Base-by-base conservation (phyloP, 2,113 vertebrate species). In the Tiliqua scincoides region DNA sequence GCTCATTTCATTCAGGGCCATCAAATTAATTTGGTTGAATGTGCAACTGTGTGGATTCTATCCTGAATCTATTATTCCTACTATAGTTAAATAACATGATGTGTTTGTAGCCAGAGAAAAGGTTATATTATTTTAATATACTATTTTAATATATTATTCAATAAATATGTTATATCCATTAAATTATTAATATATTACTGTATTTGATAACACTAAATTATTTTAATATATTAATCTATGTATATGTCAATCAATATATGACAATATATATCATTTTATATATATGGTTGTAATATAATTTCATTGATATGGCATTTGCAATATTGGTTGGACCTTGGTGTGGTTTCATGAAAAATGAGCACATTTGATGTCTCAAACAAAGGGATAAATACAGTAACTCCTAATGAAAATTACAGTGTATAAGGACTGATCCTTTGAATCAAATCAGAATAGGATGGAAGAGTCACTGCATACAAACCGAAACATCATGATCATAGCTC, bases 1-100 rank as follows among this genome's bases (percentile, higher is more conserved):
- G 72, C 52, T 63, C 11, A 4, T 70, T 59, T 20, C 40, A 20
- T 18, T 35, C 48, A 54, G 52, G 43, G 78, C 61, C 85, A 86
- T 74, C 68, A 86, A 5, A 54, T 57, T 86, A 86, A 86, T 54
- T 86, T 68, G 40, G 43, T 17, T 74, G 78, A 86, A 81, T 74
- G 78, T 81, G 59, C 48, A 74, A 75, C 59, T 59, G 40, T 59
- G 86, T 73, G 21, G 2, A 40, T 0, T 0, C 20, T 4, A 30
- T 18, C 61, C 35, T 78, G 67, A 72, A 83, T 52, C 17, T 52
- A 20, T 79, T 83, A 43, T 62, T 86, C 7, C 81, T 73, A 63
- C 35, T 79, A 20, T 35, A 63, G 82, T 84, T 52, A 65, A 32
- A 23, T 52, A n/a, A 78, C 23, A 18, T 23, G 0, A 89, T 43